Percentiles rank a stretch among this genome's conserved stretches.
Evolutionary conservation across 2,888 invertebrate species (phyloP).

Genomic region (Baccha elongata): DNA sequence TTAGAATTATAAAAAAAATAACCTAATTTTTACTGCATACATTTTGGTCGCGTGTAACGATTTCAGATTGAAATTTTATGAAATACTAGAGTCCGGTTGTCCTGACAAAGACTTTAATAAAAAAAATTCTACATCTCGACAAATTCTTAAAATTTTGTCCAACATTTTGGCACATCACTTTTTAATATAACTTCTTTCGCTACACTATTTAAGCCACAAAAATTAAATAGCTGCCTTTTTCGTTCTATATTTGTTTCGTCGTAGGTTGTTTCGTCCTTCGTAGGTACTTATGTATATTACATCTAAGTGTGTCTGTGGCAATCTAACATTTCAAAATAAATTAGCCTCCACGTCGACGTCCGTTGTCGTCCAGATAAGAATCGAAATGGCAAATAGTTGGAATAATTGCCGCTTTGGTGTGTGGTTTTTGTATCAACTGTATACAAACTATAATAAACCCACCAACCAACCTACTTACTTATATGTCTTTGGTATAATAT

Average conservation of each 20-base stretch:
- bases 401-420: constrained; percentile 70
- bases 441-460: neutral
- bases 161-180: neutral
- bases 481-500: constrained; percentile 21
- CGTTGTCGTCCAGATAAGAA: constrained; percentile 64
- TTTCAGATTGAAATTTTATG: too few relatives aligned
- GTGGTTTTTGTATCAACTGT: constrained; percentile 23
- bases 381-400: constrained; percentile 74
- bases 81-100: too few relatives aligned
- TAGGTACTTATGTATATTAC: neutral
- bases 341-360: constrained; percentile 63
- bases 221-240: constrained; percentile 67
- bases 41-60: too few relatives aligned
- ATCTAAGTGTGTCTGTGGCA: constrained; percentile 40
- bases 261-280: constrained; percentile 17
- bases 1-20: too few relatives aligned
- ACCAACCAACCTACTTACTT: constrained; percentile 3
- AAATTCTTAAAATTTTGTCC: neutral
- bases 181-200: neutral
- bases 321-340: constrained; percentile 73
- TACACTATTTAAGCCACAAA: constrained; percentile 20
- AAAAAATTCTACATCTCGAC: too few relatives aligned
- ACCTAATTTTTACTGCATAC: too few relatives aligned
- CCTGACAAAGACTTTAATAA: too few relatives aligned
- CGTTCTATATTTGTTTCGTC: constrained; percentile 37